Conservation (phyloP, 2,113 vertebrate genomes). For the Marmota monax region DNA sequence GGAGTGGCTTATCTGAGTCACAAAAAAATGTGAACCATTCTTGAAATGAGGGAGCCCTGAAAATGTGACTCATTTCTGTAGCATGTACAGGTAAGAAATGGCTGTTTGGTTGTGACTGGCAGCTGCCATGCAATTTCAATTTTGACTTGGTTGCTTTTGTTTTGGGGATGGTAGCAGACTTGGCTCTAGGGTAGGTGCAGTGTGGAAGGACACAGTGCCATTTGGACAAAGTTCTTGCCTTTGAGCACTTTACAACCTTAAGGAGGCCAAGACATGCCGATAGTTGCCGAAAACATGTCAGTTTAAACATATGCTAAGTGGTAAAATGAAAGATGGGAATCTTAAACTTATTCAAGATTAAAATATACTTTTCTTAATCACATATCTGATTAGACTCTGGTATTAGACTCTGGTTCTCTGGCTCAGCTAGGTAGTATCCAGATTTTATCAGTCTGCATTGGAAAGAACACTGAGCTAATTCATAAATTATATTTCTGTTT, state of each 20-base stretch:
- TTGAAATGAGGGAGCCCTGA: conserved; percentile 75
- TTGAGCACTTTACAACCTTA: not conserved
- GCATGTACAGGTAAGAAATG: conserved; percentile 64
- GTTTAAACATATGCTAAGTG: not conserved
- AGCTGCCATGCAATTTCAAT: conserved; percentile 49
- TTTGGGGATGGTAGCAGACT: conserved; percentile 31
- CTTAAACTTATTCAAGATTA: conserved; percentile 31
- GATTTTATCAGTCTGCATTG: not conserved
- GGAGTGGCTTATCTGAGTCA: conserved; percentile 63
- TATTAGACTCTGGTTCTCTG: not conserved
- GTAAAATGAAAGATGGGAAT: conserved; percentile 41
- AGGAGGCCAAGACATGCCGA: not conserved
- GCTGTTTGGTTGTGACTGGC: conserved; percentile 74
- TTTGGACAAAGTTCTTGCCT: conserved; percentile 12
- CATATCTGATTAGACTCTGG: not conserved
- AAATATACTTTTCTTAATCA: conserved; percentile 33
- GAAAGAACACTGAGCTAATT: not conserved
- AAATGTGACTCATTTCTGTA: conserved; percentile 73
- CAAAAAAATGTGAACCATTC: conserved; percentile 64
- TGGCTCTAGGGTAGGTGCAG: not conserved
- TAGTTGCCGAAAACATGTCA: not conserved
- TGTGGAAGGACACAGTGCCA: not conserved
- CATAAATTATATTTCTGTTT: conserved; percentile 16
- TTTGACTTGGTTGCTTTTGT: conserved; percentile 66
- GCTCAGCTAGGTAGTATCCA: not conserved